A percentile compares a stretch with the other conserved stretches of the same genome.
phyloP scores from a whole-genome alignment of 2,797 vertebrate genomes.

The Hemitrygon akajei region DNA sequence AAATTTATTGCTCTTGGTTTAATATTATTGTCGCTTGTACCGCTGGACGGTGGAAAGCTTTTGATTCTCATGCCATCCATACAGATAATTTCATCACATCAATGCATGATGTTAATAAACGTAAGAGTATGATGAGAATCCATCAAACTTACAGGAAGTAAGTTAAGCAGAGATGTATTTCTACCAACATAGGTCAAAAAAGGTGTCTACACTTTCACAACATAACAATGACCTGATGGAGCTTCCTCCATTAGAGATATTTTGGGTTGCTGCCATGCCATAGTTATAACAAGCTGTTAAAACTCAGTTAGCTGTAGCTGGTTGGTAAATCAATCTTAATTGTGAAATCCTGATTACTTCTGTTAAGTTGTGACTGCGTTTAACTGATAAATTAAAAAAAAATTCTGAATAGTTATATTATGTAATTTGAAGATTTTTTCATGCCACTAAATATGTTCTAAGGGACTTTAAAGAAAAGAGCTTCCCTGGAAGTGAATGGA shows the following conservation, averaged over 20 bases:
- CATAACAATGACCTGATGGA: background rate
- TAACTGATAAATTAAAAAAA: background rate
- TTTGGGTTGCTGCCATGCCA: background rate
- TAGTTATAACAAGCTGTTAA: background rate
- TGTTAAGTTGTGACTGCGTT: background rate
- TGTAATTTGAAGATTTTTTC: background rate
- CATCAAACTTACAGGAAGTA: background rate
- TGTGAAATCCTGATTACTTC: constrained; percentile 22
- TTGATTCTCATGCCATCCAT: too few species aligned
- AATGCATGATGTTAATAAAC: too few species aligned
- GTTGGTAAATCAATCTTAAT: background rate
- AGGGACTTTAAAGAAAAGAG: background rate
- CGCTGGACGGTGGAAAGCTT: too few species aligned
- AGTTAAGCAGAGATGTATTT: background rate
- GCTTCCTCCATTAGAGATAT: background rate
- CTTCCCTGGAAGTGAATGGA: background rate
- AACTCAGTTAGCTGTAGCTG: background rate
- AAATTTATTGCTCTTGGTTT: too few species aligned
- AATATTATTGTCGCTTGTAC: too few species aligned
- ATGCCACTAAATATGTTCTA: background rate
- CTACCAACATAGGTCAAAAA: background rate
- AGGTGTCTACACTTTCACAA: background rate
- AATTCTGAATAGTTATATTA: background rate
- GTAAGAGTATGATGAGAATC: too few species aligned
- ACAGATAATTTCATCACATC: too few species aligned